Percentiles rank a stretch among this genome's conserved stretches.
These are phyloP conservation scores for Melanotaenia duboulayi DNA, from an alignment of 2,113 vertebrate genomes.

Conservation along the genomic window DNA sequence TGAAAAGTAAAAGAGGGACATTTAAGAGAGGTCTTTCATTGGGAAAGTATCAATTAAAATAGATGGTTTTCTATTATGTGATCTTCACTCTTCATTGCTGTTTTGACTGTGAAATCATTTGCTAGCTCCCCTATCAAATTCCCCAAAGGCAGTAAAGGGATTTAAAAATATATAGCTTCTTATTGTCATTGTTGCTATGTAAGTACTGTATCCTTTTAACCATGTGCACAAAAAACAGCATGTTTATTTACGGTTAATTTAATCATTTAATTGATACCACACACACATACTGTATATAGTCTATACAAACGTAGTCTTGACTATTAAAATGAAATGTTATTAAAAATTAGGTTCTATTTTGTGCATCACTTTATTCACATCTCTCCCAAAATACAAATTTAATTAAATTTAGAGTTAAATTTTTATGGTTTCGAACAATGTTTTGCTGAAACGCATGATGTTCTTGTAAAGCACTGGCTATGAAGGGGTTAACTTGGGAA, in stretches of 20 bases:
- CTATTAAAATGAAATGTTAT: background rate
- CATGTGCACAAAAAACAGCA: background rate
- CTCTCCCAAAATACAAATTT: background rate
- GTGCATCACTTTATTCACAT: background rate
- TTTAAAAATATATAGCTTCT: background rate
- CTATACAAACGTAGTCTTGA: too few relatives aligned
- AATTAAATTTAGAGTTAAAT: background rate
- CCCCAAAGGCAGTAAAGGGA: background rate
- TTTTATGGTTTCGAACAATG: background rate
- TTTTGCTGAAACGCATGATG: background rate
- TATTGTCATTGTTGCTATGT: background rate
- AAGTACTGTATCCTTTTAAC: background rate
- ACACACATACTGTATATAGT: background rate
- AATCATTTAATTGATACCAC: background rate
- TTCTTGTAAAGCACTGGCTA: background rate
- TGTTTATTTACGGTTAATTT: background rate
- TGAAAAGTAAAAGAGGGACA: background rate
- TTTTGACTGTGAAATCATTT: slow-evolving; percentile 14
- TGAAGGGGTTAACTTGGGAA: background rate
- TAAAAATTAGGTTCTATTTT: background rate
- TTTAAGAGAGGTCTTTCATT: slow-evolving; percentile 8
- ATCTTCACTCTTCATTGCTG: slow-evolving; percentile 25
- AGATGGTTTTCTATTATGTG: slow-evolving; percentile 2
- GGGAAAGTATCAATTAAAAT: background rate
- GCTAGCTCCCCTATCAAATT: slow-evolving; percentile 13